A percentile compares a stretch with the other conserved stretches of the same genome.
These are phyloP conservation scores for Misgurnus anguillicaudatus DNA, from an alignment of 2,113 vertebrate species.

Conservation along the genomic window DNA sequence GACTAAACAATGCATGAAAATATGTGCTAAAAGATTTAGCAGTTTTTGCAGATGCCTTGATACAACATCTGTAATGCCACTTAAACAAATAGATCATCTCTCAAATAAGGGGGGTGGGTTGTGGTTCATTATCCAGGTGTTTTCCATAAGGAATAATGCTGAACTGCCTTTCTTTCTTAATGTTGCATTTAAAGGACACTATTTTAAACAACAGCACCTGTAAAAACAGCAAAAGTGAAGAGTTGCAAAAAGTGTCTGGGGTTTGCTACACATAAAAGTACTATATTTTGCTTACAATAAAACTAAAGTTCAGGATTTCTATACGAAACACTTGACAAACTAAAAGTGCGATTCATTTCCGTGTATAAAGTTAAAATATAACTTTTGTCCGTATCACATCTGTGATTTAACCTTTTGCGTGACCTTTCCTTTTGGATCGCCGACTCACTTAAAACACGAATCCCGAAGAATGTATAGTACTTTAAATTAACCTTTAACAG, in stretches of 20 bases:
- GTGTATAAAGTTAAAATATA: conserved; percentile 1
- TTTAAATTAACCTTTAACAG: conserved; percentile 33
- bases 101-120: background rate
- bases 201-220: conserved; percentile 38
- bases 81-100: conserved; percentile 40
- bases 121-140: conserved; percentile 13
- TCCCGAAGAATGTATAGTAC: conserved; percentile 27
- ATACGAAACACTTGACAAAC: background rate
- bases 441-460: conserved; percentile 27
- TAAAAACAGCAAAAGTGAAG: conserved; percentile 34
- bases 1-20: no score
- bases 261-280: background rate
- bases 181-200: background rate
- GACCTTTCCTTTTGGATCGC: conserved; percentile 39
- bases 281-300: background rate
- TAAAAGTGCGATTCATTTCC: background rate
- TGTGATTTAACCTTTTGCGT: conserved; percentile 38
- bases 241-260: background rate
- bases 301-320: background rate
- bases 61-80: conserved; percentile 42
- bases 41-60: no score
- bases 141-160: conserved; percentile 26
- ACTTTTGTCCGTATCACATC: conserved; percentile 14
- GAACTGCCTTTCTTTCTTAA: background rate
- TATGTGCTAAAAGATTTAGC: background rate